Evolutionary conservation across 2,113 vertebrate genomes (phyloP).

Genomic region (Myotis davidii): DNA sequence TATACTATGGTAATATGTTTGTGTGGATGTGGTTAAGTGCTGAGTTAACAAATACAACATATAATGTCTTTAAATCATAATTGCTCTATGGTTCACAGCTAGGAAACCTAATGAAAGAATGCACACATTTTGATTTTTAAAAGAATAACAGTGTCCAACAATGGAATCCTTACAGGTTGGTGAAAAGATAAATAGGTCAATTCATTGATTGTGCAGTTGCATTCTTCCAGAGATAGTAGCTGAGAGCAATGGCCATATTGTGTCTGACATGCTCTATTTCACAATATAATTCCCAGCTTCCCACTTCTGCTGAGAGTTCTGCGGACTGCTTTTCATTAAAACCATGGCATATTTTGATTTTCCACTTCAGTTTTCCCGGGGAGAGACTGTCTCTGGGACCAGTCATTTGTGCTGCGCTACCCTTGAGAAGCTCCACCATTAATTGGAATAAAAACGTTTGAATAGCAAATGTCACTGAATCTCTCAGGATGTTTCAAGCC

Average conservation of each 20-base stretch:
- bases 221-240: conserved; percentile 49
- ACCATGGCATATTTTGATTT: conserved; percentile 72
- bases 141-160: background rate
- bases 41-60: background rate
- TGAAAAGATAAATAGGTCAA: conserved; percentile 63
- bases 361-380: conserved; percentile 58
- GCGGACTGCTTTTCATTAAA: conserved; percentile 71
- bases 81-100: background rate
- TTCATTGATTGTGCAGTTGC: conserved; percentile 53
- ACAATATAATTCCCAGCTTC: conserved; percentile 70
- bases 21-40: background rate
- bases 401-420: conserved; percentile 58
- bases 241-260: conserved; percentile 12
- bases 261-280: conserved; percentile 71
- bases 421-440: conserved; percentile 68
- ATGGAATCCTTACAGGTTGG: conserved; percentile 14
- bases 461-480: conserved; percentile 75
- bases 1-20: background rate
- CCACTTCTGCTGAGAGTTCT: conserved; percentile 63
- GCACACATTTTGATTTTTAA: background rate
- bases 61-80: background rate
- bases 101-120: background rate
- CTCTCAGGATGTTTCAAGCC: conserved; percentile 65
- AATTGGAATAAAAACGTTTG: conserved; percentile 78
- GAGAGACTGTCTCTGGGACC: conserved; percentile 54